phyloP scores from a whole-genome alignment of 1,140 invertebrate species.

The Pseudomyrmex dendroicus region DNA sequence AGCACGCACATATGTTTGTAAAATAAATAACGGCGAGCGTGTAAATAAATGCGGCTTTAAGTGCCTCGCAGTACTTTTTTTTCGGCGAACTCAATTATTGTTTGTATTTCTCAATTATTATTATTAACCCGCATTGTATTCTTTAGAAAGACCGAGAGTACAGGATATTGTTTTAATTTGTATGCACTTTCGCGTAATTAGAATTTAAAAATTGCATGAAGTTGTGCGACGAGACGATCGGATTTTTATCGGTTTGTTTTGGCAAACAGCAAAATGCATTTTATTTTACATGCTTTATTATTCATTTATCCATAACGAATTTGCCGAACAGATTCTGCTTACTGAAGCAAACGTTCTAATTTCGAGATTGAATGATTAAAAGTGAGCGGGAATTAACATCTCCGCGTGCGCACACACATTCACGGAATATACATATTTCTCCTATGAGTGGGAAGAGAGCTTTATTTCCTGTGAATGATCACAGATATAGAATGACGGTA shows the following conservation, averaged over 20 bases:
- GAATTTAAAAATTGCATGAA: too few relatives aligned
- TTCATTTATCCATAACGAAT: background rate
- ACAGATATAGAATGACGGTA: background rate
- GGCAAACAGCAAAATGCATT: background rate
- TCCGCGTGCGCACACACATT: background rate
- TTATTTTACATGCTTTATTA: background rate
- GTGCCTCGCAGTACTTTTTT: background rate
- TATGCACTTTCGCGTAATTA: background rate
- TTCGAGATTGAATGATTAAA: background rate
- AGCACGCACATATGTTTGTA: background rate
- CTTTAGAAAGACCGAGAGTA: background rate
- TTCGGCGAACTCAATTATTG: background rate
- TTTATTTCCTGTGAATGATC: background rate
- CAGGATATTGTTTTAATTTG: background rate
- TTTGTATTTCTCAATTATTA: background rate
- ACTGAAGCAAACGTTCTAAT: background rate
- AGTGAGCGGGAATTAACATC: too few relatives aligned
- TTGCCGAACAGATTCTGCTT: background rate
- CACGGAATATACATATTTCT: background rate
- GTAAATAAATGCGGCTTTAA: background rate
- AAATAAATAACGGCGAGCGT: background rate
- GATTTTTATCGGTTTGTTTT: slow-evolving; percentile 2
- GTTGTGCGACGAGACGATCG: background rate
- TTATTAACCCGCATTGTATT: too few relatives aligned
- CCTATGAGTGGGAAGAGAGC: background rate